Evolutionary conservation across 1,140 invertebrate genomes (phyloP).

Genomic region (Spodoptera frugiperda): DNA sequence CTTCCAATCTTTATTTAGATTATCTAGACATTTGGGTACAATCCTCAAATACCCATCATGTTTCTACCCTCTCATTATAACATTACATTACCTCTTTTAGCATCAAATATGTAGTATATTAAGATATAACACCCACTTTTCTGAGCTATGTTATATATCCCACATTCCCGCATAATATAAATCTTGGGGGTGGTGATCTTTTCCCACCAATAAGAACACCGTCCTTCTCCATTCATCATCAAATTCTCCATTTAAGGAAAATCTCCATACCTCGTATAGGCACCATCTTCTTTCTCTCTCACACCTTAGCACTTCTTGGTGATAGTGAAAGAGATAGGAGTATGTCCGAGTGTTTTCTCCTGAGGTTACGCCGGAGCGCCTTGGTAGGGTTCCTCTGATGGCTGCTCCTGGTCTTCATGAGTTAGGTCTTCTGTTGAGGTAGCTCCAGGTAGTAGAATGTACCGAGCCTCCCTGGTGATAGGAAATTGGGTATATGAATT

Average conservation of each 20-base stretch:
- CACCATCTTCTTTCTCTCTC: slow-evolving; percentile 5
- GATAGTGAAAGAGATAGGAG: not conserved
- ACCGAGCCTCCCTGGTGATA: slow-evolving; percentile 63
- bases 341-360: not conserved
- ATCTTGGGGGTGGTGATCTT: too few species aligned
- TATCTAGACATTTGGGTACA: too few species aligned
- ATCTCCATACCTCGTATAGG: not conserved
- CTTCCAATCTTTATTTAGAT: too few species aligned
- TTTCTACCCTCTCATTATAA: too few species aligned
- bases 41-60: too few species aligned
- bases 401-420: not conserved
- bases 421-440: slow-evolving; percentile 32
- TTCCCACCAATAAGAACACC: too few species aligned
- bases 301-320: not conserved
- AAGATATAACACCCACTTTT: too few species aligned
- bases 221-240: not conserved
- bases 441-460: slow-evolving; percentile 67
- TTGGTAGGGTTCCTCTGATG: slow-evolving; percentile 62
- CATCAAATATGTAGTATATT: too few species aligned
- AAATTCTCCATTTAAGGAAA: not conserved
- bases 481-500: not conserved
- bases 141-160: too few species aligned
- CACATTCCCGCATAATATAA: too few species aligned
- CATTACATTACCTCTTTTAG: too few species aligned
- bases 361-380: slow-evolving; percentile 56